Base-by-base conservation (phyloP, 2,888 invertebrate species). In the Neocrepidodera transversa region DNA sequence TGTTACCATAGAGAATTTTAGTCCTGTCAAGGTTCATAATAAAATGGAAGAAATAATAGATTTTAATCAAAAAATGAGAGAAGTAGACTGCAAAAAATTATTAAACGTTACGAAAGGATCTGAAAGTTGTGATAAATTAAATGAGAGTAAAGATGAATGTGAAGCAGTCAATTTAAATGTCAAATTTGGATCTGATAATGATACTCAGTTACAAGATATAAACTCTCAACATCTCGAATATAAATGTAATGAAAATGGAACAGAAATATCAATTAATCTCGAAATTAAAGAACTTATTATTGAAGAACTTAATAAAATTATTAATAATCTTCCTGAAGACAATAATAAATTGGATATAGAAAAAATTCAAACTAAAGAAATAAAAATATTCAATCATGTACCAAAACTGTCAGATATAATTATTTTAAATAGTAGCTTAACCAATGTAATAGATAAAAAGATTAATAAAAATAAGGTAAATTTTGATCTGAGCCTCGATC, bases 1-100 rank as follows among this genome's bases (percentile, higher is more conserved):
- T 63, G 78, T 79, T 66, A 76, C 73, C 61, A 74, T 79, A 61
- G 76, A 76, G 66, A 72, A 71, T 20, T 75, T 66, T 65, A 73
- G 67, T 66, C 71, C 75, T 8, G 63, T 74, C 30, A 68, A 66
- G 55, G 53, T 60, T 36, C 65, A 64, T 50, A 62, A 54, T 16
- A 71, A 71, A 59, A 59, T 74, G 40, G 60, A 67, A n/a, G 66
- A 73, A 51, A 67, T 74, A 7, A 65, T 68, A 10, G 50, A 67
- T 38, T 62, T 65, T 49, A 20, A 23, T 14, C 11, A 49, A 14
- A 36, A 23, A n/a, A 18, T 6, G 42, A 48, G 47, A 43, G 60
- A 60, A 17, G 60, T 58, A 36, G 53, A 50, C 38, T 47, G 48
- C 17, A 20, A 17, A 14, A 13, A 8, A 17, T 20, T 23, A 11